These are phyloP conservation scores for Lampropteryx suffumata DNA, from an alignment of 2,888 invertebrate genomes.

Conservation along the genomic window DNA sequence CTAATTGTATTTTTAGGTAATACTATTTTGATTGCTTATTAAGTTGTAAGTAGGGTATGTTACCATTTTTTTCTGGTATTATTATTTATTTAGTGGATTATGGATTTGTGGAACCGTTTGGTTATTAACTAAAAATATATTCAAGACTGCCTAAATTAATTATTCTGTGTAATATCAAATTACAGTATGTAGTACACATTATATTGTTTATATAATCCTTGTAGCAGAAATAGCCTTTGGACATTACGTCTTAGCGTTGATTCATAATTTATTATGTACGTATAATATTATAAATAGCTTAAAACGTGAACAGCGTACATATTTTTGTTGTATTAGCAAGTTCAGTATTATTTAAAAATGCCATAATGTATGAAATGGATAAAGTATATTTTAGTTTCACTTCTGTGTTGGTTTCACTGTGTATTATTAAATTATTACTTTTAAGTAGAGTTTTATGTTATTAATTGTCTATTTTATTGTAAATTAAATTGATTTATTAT, in stretches of 20 bases:
- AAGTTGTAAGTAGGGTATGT: constrained; percentile 71
- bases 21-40: constrained; percentile 64
- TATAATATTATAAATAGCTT: constrained; percentile 21
- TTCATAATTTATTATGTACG: constrained; percentile 41
- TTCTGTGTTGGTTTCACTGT: constrained; percentile 60
- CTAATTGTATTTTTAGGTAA: constrained; percentile 69
- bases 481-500: constrained; percentile 66
- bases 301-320: constrained; percentile 66
- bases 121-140: constrained; percentile 71
- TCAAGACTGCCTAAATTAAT: constrained; percentile 82
- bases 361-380: constrained; percentile 79
- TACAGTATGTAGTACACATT: constrained; percentile 65
- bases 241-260: constrained; percentile 45
- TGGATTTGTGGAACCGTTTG: constrained; percentile 65
- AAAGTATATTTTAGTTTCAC: constrained; percentile 62
- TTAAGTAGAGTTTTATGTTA: constrained; percentile 61
- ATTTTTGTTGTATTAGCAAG: constrained; percentile 78
- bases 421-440: constrained; percentile 56
- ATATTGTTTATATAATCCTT: constrained; percentile 50
- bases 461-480: constrained; percentile 63
- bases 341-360: constrained; percentile 79
- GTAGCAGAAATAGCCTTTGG: constrained; percentile 32
- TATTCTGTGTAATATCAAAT: constrained; percentile 69
- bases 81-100: constrained; percentile 72
- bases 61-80: constrained; percentile 76